Evolutionary conservation across 2,113 vertebrate species (phyloP), one percentile per base, ranked within the genome.

Genomic region (Hippocampus comes): DNA sequence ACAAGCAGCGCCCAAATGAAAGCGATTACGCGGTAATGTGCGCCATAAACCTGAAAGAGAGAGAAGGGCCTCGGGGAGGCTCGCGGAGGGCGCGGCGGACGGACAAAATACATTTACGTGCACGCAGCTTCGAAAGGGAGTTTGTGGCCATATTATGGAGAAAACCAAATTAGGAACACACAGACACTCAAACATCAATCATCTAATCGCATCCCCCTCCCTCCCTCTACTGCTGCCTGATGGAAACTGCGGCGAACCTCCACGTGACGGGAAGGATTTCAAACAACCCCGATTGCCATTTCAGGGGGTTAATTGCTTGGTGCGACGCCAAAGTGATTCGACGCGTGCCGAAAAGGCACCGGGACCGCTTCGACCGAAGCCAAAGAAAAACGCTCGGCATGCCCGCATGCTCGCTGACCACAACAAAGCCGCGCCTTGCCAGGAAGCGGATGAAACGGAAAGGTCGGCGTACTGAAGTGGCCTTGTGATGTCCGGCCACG

Each of bases 1-100:
- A 89, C 77, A 85, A 86, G 78, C 72, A 73, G 86, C 90, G 89
- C 91, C 92, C 88, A 92, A 93, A 94, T 92, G 85, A 90, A 91
- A 90, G 88, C 87, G 92, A 93, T 95, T 94, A 93, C 72, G 74
- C 71, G 59, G 72, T 89, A 93, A 91, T 93, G 91, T 90, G 90
- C 75, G 85, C 90, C 85, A 88, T 91, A 91, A 93, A 91, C 71
- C 87, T 76, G 88, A 90, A 88, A 89, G 85, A 92, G 34, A 38
- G 34, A 38, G 88, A 2, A n/a, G 82, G 73, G 72, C 82, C 81
- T 76, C 76, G 90, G 84, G 90, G 70, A 75, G 61, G 59, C 7
- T 61, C 59, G 7, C 6, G 8, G 27, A 8, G 25, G 25, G 57
- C 3, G 23, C 15, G 25, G 12, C 23, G 73, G 78, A 78, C 56